Evolutionary conservation across 2,888 invertebrate species (phyloP), one percentile per base, ranked within the genome.

Genomic region (Crossocerus cetratus): DNA sequence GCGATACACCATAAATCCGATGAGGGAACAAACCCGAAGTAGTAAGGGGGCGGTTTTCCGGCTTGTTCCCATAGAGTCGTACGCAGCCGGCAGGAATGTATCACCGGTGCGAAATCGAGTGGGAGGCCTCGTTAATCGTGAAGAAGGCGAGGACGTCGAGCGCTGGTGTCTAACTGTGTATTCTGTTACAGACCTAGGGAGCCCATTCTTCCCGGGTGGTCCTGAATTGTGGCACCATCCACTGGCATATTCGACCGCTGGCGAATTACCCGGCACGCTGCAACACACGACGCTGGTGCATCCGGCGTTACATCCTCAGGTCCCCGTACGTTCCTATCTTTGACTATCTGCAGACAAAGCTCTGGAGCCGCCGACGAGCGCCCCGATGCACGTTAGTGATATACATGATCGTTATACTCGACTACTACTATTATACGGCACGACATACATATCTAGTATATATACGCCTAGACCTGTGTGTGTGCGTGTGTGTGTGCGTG

Each of bases 241-340:
- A 91, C 92, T 97, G 92, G 94, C 97, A 77, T 95, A 95, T 90
- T 94, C 94, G 84, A 93, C 91, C 90, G 95, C 95, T 65, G 96
- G 96, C 81, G 97, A 97, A 91, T 93, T 97, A 91, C 96, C 95
- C 77, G 95, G 95, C 80, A 93, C 95, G 84, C 93, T 97, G 88
- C 96, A 96, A 91, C 96, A 96, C 92, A 95, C 94, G 83, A 96
- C 97, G 84, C 94, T 98, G 90, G 97, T 98, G 90, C 98, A 98
- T 92, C 98, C 98, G 91, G 98, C 97, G 92, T 95, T 98, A 92
- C 97, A 98, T 93, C 97, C 97, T 91, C 98, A 98, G 95, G 97
- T 98, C 92, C 97, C 97, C 91, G 97, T 97, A 92, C 96, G 97
- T 92, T 97, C 97, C 93, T 97, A 96, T 94, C 97, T 97, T 95